These are phyloP conservation scores for Ciconia nigra DNA, from an alignment of 2,797 vertebrate species.

Conservation along the genomic window DNA sequence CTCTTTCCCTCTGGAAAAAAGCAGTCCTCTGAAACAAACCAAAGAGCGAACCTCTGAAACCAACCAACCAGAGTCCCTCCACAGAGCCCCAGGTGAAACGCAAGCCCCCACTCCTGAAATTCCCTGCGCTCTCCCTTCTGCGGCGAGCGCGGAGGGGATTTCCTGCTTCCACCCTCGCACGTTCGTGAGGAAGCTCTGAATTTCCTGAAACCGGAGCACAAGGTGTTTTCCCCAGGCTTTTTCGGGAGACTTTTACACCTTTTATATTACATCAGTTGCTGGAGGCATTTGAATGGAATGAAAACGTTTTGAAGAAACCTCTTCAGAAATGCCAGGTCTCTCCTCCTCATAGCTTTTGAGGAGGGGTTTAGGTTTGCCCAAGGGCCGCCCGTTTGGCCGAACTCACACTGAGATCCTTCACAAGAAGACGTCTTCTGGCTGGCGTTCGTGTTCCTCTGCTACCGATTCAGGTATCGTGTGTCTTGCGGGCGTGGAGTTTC, in stretches of 20 bases:
- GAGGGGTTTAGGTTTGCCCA: background rate
- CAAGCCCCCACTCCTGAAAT: background rate
- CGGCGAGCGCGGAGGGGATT: background rate
- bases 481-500: background rate
- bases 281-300: background rate
- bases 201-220: background rate
- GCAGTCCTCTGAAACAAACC: background rate
- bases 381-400: background rate
- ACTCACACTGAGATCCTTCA: fast-evolving
- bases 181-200: background rate
- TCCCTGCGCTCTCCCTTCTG: background rate
- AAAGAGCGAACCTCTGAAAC: background rate
- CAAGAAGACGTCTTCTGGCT: background rate
- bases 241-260: background rate
- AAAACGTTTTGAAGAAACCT: background rate
- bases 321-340: background rate
- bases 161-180: background rate
- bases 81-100: background rate
- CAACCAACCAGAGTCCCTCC: fast-evolving
- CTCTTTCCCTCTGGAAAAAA: background rate
- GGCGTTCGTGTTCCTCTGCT: background rate
- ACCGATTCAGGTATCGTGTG: fast-evolving
- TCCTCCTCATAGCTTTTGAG: background rate
- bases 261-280: background rate
- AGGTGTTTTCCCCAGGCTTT: conserved; percentile 22